Evolutionary conservation across 2,113 vertebrate species (phyloP).

Genomic region (Anser brachyrhynchus): DNA sequence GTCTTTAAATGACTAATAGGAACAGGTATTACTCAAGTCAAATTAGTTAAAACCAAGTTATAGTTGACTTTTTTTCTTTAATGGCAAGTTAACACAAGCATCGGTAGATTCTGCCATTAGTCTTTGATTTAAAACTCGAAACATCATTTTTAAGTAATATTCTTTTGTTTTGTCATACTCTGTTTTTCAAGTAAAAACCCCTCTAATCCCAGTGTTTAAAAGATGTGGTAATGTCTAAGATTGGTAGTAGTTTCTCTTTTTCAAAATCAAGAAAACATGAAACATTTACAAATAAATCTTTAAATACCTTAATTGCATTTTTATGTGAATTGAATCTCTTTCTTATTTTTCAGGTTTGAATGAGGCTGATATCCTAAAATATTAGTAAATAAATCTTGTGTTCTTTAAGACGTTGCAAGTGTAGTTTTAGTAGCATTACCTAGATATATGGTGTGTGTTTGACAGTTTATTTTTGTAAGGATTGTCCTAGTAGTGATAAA

Average conservation of each 20-base stretch:
- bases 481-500: not conserved
- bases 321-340: not conserved
- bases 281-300: not conserved
- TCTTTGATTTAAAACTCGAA: not conserved
- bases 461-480: not conserved
- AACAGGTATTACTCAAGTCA: not conserved
- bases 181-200: not conserved
- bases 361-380: not conserved
- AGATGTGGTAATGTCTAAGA: not conserved
- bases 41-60: not conserved
- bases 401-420: not conserved
- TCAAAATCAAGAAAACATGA: not conserved
- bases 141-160: not conserved
- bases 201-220: not conserved
- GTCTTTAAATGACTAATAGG: not conserved
- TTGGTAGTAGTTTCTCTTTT: not conserved
- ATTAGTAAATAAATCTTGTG: not conserved
- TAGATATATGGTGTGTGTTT: not conserved
- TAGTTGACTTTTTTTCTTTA: not conserved
- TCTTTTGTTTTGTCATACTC: not conserved
- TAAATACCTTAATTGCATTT: not conserved
- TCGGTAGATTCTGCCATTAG: not conserved
- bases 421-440: not conserved
- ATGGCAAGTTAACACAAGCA: not conserved
- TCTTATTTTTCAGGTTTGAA: not conserved